Evolutionary conservation across 2,113 vertebrate genomes (phyloP), one percentile per base, ranked within the genome.

Genomic region (Echinops telfairi): DNA sequence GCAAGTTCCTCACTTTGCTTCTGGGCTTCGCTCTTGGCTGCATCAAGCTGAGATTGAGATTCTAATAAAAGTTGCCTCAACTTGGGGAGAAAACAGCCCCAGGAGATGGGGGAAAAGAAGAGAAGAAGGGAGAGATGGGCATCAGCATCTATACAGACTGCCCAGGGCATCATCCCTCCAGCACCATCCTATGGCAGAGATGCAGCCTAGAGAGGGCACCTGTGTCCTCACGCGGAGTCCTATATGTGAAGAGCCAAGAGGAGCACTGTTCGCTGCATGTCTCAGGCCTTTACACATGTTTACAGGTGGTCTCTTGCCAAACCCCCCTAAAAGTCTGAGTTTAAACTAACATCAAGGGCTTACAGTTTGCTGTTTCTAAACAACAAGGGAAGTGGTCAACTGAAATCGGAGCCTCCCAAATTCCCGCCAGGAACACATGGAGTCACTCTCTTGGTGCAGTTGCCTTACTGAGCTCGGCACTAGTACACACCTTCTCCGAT

Each of bases 1-100:
- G 97, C 94, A 29, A 99, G 98, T 95, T 99, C 99, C 70, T 98
- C 97, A 94, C 98, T 99, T 84, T 99, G 98, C 71, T 98, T 98
- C 98, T 99, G 98, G 0, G 97, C 98, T 98, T 99, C 99, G 2
- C 93, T 98, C 97, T 98, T 99, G 70, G 98, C 98, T 92, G 97
- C 92, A 47, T 99, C 98, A 97, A 99, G 97, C 95, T 99, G 98
- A 95, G 97, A 98, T 90, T 98, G 98, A 94, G 98, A 97, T 78
- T 99, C 98, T 27, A 97, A 97, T 95, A 99, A 97, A 94, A 99
- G 98, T 43, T 98, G 98, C 95, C 98, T 98, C 97, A 99, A 94
- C 99, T 99, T 93, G 64, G 64, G 60, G 17, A 68, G 16, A 19
- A 79, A 83, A 89, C 10, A 38, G 77, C 58, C 66, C 23, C 81